Conservation (phyloP, 1,140 invertebrate genomes). For the Glossosoma conforme region DNA sequence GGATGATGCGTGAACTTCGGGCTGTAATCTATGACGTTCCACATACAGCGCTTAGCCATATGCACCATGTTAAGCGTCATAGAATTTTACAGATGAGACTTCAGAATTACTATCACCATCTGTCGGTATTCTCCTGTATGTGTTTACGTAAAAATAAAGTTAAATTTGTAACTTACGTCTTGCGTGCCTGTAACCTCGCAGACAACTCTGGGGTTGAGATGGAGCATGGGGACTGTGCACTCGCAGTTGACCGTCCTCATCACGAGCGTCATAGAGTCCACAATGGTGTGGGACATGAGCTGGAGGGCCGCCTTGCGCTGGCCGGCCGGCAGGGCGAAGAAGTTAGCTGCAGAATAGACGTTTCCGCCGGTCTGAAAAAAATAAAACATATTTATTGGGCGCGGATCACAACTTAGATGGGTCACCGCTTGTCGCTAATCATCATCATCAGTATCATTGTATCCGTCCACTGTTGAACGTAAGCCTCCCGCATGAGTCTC, state of each 20-base stretch:
- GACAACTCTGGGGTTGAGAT: neutral
- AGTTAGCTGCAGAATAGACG: conserved; percentile 52
- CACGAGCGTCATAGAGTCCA: conserved; percentile 40
- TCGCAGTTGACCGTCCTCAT: conserved; percentile 49
- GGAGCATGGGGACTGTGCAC: conserved; percentile 35
- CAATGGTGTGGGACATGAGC: conserved; percentile 47
- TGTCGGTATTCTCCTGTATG: too few relatives aligned
- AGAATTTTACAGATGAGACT: too few relatives aligned
- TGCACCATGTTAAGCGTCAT: too few relatives aligned
- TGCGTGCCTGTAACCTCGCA: conserved; percentile 11
- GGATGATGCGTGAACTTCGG: too few relatives aligned
- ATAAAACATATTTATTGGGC: neutral
- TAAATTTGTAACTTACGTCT: conserved; percentile 5
- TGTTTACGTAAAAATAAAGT: too few relatives aligned
- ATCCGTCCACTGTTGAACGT: too few relatives aligned
- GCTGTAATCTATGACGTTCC: too few relatives aligned
- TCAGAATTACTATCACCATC: too few relatives aligned
- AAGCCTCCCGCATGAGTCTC: too few relatives aligned
- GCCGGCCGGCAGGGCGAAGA: conserved; percentile 46
- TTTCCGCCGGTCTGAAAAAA: conserved; percentile 51
- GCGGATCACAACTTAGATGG: neutral
- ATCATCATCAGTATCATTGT: neutral
- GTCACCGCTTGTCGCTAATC: neutral
- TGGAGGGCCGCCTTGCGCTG: conserved; percentile 55
- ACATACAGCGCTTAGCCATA: too few relatives aligned